These are phyloP conservation scores for Ectemnius cavifrons DNA, from an alignment of 2,888 invertebrate genomes.

Conservation along the genomic window DNA sequence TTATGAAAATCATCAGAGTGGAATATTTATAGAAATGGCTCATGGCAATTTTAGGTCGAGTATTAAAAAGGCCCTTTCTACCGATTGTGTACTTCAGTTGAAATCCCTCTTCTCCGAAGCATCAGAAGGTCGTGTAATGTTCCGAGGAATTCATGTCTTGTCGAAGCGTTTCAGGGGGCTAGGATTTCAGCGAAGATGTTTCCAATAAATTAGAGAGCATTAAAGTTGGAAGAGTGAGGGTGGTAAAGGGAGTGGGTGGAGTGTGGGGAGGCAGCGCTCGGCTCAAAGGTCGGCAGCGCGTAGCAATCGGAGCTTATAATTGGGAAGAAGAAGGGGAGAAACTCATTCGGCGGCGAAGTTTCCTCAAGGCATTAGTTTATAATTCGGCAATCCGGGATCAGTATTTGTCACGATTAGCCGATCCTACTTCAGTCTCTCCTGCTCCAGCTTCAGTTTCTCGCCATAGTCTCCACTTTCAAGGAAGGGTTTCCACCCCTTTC, in stretches of 20 bases:
- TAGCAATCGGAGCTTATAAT: slow-evolving; percentile 44
- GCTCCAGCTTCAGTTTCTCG: slow-evolving; percentile 5
- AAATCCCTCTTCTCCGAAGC: no score
- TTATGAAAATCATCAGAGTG: no score
- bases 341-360: slow-evolving; percentile 67
- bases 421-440: slow-evolving; percentile 44
- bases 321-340: slow-evolving; percentile 60
- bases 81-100: no score
- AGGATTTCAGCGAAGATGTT: background rate
- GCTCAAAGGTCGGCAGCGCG: slow-evolving; percentile 29
- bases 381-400: slow-evolving; percentile 76
- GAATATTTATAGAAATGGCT: no score
- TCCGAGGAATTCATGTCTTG: no score
- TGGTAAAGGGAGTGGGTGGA: background rate
- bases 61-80: no score
- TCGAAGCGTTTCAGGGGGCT: no score
- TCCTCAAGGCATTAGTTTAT: slow-evolving; percentile 76
- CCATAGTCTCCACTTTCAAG: slow-evolving; percentile 44
- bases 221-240: slow-evolving; percentile 6
- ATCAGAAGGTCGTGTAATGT: no score
- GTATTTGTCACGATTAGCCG: slow-evolving; percentile 78
- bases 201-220: slow-evolving; percentile 1
- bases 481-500: slow-evolving; percentile 56
- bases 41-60: no score
- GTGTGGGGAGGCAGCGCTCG: background rate